Evolutionary conservation across 2,888 invertebrate genomes (phyloP), one percentile per base, ranked within the genome.

Genomic region (Antheraea assamensis): DNA sequence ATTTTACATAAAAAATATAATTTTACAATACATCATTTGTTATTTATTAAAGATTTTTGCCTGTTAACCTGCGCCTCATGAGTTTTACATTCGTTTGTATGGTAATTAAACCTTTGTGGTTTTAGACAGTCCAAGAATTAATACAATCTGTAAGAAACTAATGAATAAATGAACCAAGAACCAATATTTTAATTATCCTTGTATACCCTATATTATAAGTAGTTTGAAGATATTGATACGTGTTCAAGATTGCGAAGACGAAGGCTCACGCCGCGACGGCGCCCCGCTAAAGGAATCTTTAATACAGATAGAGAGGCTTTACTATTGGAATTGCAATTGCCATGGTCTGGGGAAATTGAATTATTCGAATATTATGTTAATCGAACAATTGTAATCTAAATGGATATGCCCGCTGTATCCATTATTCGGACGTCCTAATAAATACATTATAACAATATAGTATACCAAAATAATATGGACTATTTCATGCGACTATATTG

Each of bases 341-440:
- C 74, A 75, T 77, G 78, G 78, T 74, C 79, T 75, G 74, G 73
- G 61, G 70, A 77, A 79, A 80, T 78, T 79, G 79, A 82, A 83
- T 82, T 82, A 82, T 83, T 78, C 73, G 78, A 79, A 81, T 82
- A 81, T 79, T 83, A 83, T 85, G 83, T 75, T 79, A 84, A 84
- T 82, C 71, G 24, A 71, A 68, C 35, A 35, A 68, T 68, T 68
- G 68, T 68, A 68, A 35, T 68, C 68, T 35, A 68, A 68, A 35
- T 68, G 68, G 35, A 68, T 68, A 35, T 68, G 35, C 8, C 19
- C 35, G 35, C 21, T 68, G 21, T 68, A 64, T 1, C n/a, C 58
- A 58, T 58, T 64, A 64, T 64, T 64, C 30, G 61, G 61, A 17
- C 30, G 27, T 30, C 30, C 30, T 64, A 64, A 64, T 27, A 64